Conservation (phyloP, 2,888 invertebrate species). For the Caenorhabditis sp. region DNA sequence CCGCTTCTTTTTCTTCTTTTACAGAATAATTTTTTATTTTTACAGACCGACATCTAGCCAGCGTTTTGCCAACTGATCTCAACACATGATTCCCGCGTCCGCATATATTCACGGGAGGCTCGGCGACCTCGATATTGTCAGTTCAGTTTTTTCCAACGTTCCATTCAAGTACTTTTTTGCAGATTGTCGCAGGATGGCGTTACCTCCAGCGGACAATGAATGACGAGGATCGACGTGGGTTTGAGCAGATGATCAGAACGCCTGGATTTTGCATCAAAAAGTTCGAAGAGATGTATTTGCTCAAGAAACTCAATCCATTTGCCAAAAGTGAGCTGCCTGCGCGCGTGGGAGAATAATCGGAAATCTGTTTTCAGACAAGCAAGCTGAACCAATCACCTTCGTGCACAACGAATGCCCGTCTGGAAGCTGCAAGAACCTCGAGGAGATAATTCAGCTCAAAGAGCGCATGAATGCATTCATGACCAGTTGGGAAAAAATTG, state of each 20-base stretch:
- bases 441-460: too few species aligned
- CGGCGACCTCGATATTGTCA: slow-evolving; percentile 18
- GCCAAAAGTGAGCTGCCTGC: too few species aligned
- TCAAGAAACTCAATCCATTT: slow-evolving; percentile 28
- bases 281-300: slow-evolving; percentile 29
- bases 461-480: too few species aligned
- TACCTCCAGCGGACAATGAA: slow-evolving; percentile 18
- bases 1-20: background rate
- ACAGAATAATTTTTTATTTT: too few species aligned
- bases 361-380: background rate
- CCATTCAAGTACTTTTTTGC: background rate
- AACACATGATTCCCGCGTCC: slow-evolving; percentile 10
- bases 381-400: too few species aligned
- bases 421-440: too few species aligned
- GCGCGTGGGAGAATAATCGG: too few species aligned
- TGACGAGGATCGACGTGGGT: background rate
- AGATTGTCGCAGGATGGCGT: slow-evolving; percentile 27
- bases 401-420: too few species aligned
- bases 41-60: too few species aligned
- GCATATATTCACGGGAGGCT: slow-evolving; percentile 15
- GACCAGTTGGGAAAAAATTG: too few species aligned
- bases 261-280: slow-evolving; percentile 29
- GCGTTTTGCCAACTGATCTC: too few species aligned
- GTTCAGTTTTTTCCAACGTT: background rate
- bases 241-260: slow-evolving; percentile 33